A percentile compares a stretch with the other conserved stretches of the same genome.
These are phyloP conservation scores for Orchesellides sinensis DNA, from an alignment of 2,888 invertebrate species.

Conservation along the genomic window DNA sequence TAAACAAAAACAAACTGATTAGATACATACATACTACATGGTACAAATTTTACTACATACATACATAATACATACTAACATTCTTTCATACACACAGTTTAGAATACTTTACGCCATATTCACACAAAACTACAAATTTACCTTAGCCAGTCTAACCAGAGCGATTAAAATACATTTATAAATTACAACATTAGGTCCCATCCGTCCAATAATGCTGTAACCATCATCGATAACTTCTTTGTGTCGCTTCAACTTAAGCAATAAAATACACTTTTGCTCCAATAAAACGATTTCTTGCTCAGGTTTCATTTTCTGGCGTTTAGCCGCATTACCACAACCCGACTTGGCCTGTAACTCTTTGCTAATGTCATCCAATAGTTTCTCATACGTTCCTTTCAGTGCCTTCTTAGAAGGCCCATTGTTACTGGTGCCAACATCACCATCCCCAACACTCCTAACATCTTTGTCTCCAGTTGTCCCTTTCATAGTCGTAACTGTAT, in stretches of 20 bases:
- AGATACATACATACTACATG: neutral
- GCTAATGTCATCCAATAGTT: conserved; percentile 54
- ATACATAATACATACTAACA: too few relatives aligned
- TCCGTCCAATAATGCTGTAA: conserved; percentile 67
- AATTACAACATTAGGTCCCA: conserved; percentile 66
- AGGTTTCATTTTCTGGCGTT: conserved; percentile 35
- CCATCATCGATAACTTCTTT: conserved; percentile 69
- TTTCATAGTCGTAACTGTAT: too few relatives aligned
- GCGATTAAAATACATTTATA: conserved; percentile 72
- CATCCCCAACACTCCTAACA: neutral
- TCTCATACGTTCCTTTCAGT: conserved; percentile 43
- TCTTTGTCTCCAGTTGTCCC: too few relatives aligned
- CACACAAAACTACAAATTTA: conserved; percentile 25
- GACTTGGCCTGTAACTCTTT: conserved; percentile 34
- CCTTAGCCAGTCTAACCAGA: conserved; percentile 69
- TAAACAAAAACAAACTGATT: neutral
- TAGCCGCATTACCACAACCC: conserved; percentile 16
- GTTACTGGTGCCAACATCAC: conserved; percentile 8
- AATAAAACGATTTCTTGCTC: conserved; percentile 49
- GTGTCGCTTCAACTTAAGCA: conserved; percentile 69
- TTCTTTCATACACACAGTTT: neutral
- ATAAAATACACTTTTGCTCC: conserved; percentile 57
- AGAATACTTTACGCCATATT: neutral
- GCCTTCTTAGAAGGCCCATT: conserved; percentile 26
- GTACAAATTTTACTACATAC: too few relatives aligned